Base-by-base conservation (phyloP, 2,888 invertebrate species). In the Papilio elwesi region DNA sequence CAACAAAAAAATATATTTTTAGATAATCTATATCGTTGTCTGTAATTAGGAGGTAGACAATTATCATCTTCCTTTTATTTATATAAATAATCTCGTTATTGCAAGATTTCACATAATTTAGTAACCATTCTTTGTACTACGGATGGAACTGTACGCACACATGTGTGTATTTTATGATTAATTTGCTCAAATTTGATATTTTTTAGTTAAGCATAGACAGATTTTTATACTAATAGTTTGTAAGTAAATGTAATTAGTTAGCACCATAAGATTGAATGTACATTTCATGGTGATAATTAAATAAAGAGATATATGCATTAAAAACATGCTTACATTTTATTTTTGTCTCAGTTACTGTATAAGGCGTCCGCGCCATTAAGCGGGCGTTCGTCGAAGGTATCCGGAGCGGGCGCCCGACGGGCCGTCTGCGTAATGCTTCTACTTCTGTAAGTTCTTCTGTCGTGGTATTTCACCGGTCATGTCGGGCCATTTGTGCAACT, bases 201-300 rank as follows among this genome's bases (percentile, higher is more conserved):
- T 66, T 70, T 74, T 64, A 13, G 48, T 6, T 48, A 64, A n/a
- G 7, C 12, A 16, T 59, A 71, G 48, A 67, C 26, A 36, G 55
- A 16, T 71, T 65, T 64, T 59, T 59, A 26, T 67, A 62, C 62
- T 80, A 78, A 75, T 78, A 81, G 76, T 80, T 79, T 81, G 0
- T 55, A 69, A 36, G 59, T 47, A n/a, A 16, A 65, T 36, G 7
- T 15, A 36, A 7, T 59, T 26, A 43, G 15, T 59, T 51, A 12
- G n/a, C n/a, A 43, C n/a, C 6, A 38, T 62, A 16, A 71, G 59
- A 67, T 62, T 71, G 51, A 43, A 10, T 71, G 48, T 70, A 65
- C 43, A 66, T 66, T 47, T 11, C 47, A 48, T 52, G 62, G 67
- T 47, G 9, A 13, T 38, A 70, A 16, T 43, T 43, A 4, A 62